phyloP scores from a whole-genome alignment of 2,113 vertebrate genomes.

The Macrotus californicus region DNA sequence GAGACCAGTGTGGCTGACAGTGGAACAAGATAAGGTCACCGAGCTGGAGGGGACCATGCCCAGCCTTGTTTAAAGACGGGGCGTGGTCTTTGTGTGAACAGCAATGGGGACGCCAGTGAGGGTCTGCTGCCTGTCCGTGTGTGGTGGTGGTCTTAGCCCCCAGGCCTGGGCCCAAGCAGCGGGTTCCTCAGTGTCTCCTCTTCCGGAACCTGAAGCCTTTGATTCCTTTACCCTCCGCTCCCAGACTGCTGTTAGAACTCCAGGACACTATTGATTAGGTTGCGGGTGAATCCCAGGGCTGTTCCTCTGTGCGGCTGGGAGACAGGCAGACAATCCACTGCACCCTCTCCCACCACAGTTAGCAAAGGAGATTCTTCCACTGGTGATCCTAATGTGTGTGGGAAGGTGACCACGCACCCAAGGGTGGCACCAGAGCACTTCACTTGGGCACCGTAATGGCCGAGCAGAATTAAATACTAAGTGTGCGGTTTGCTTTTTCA shows the following conservation, averaged over 20 bases:
- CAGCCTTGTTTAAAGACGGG: too few species aligned
- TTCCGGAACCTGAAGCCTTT: fast-evolving
- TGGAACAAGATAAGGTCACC: too few species aligned
- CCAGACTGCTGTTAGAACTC: background rate
- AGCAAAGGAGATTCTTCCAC: background rate
- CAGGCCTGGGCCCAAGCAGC: background rate
- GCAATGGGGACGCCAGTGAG: background rate
- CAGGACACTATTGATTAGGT: background rate
- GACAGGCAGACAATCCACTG: background rate
- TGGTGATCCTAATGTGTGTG: background rate
- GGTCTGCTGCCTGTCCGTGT: background rate
- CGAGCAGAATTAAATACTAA: background rate
- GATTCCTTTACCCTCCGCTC: background rate
- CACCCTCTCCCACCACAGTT: background rate
- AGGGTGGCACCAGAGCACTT: background rate
- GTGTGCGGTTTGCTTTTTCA: conserved; percentile 62
- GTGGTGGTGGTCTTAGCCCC: background rate
- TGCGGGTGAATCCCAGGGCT: background rate
- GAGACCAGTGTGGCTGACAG: background rate
- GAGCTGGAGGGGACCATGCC: fast-evolving
- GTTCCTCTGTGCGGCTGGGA: fast-evolving
- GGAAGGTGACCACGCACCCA: background rate
- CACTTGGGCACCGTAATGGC: background rate
- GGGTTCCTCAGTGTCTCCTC: background rate
- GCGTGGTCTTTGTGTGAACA: background rate